Base-by-base conservation (phyloP, 2,797 vertebrate genomes). In the Calcarius lapponicus region DNA sequence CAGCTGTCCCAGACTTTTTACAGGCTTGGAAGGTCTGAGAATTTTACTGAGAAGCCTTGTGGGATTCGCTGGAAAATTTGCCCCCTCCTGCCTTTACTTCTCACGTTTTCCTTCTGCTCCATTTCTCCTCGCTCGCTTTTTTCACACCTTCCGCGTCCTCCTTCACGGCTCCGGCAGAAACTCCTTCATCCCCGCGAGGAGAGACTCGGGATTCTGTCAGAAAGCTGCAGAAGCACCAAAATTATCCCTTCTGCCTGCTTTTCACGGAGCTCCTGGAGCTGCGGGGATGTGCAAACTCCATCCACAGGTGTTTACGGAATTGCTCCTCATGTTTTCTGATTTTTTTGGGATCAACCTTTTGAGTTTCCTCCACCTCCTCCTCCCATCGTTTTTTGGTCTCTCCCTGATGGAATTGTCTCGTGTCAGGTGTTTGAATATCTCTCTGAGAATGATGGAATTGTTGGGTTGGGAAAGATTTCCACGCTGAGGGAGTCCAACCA, bases 301-400 rank as follows among this genome's bases (percentile, higher is more conserved):
- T 28, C 70, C 50, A 4, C 47, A 21, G 83, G 18, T 47, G 8
- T 69, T 61, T 43, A 1, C 0, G 3, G 22, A 42, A 14, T 8
- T 36, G 5, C n/a, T 74, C 18, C 58, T 87, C 12, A 0, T 50
- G 62, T 67, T 47, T 29, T 71, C 31, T 21, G 17, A 8, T 17
- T 57, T 58, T 58, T 26, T 45, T 9, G 32, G 21, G 54, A 38
- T 26, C n/a, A 34, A 1, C 26, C 36, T 17, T 38, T 38, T n/a
- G 78, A 11, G 6, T 86, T 90, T 53, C 11, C 31, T 56, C 43
- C n/a, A n/a, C n/a, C 75, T n/a, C n/a, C n/a, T 75, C 19, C 9
- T 72, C 40, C 45, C 51, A 3, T 36, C 0, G 0, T 11, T 60
- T 71, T 76, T 17, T 8, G 19, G 6, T n/a, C 13, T 0, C 10